A percentile compares a stretch with the other conserved stretches of the same genome.
phyloP scores from a whole-genome alignment of 2,797 vertebrate genomes.

The Ceryle rudis region DNA sequence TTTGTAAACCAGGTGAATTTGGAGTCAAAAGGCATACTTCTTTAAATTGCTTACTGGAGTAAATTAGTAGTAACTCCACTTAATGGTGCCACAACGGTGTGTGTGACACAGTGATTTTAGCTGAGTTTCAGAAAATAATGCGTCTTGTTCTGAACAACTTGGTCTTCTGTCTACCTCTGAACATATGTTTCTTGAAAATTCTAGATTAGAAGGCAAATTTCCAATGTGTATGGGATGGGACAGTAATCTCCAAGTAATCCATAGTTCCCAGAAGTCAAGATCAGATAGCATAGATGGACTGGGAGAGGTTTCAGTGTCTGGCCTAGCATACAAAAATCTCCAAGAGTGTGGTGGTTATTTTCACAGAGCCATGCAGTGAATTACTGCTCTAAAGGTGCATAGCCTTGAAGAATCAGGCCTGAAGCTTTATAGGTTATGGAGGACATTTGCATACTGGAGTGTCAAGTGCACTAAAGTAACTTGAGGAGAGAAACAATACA shows the following conservation, averaged over 20 bases:
- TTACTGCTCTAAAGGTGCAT: neutral
- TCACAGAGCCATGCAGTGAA: neutral
- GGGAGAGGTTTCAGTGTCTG: neutral
- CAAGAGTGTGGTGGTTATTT: neutral
- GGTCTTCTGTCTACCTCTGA: neutral
- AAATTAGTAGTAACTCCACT: neutral
- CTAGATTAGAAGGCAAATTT: neutral
- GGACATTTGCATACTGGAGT: neutral
- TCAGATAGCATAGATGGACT: neutral
- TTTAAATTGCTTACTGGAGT: neutral
- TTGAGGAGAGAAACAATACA: neutral
- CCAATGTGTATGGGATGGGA: rapidly evolving
- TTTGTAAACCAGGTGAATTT: neutral
- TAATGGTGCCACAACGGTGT: neutral
- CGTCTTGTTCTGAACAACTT: neutral
- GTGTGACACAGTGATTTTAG: neutral
- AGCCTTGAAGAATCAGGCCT: neutral
- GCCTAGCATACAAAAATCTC: neutral
- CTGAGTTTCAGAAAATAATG: neutral
- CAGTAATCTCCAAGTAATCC: neutral
- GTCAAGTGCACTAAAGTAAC: neutral
- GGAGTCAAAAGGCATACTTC: neutral
- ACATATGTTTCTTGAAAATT: neutral
- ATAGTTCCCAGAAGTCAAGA: neutral
- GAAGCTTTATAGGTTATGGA: neutral